Evolutionary conservation across 2,113 vertebrate genomes (phyloP).

Genomic region (Anser brachyrhynchus): DNA sequence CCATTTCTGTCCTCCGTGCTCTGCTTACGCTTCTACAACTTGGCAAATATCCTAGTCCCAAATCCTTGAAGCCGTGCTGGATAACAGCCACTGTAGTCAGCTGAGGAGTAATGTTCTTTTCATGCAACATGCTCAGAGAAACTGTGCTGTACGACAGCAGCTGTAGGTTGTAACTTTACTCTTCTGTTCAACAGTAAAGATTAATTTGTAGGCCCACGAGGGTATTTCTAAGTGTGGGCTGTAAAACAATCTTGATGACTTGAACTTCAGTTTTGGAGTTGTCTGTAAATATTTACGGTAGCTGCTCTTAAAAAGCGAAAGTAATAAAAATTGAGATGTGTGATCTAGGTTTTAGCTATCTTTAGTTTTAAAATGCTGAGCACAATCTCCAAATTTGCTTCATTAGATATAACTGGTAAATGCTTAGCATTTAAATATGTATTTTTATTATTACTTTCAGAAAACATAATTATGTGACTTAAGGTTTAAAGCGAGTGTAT

Average conservation of each 20-base stretch:
- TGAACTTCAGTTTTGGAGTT: not conserved
- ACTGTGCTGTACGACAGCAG: not conserved
- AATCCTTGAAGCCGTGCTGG: not conserved
- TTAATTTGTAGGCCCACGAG: not conserved
- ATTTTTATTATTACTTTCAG: not conserved
- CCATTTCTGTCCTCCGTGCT: accelerated
- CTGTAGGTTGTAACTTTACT: not conserved
- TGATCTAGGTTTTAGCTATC: not conserved
- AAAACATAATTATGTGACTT: not conserved
- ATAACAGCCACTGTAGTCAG: not conserved
- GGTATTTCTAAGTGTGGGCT: not conserved
- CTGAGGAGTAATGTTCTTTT: not conserved
- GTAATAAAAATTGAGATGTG: not conserved
- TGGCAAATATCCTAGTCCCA: not conserved
- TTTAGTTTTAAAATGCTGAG: not conserved
- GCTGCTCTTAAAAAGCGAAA: not conserved
- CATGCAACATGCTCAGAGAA: not conserved
- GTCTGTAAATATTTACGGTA: not conserved
- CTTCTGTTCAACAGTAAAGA: not conserved
- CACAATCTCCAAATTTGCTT: not conserved
- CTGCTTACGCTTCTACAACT: not conserved
- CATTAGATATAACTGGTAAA: not conserved
- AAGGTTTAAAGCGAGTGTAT: not conserved
- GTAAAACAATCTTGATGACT: not conserved
- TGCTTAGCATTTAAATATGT: not conserved